Base-by-base conservation (phyloP, 2,888 invertebrate genomes). In the Tetragonula carbonaria region DNA sequence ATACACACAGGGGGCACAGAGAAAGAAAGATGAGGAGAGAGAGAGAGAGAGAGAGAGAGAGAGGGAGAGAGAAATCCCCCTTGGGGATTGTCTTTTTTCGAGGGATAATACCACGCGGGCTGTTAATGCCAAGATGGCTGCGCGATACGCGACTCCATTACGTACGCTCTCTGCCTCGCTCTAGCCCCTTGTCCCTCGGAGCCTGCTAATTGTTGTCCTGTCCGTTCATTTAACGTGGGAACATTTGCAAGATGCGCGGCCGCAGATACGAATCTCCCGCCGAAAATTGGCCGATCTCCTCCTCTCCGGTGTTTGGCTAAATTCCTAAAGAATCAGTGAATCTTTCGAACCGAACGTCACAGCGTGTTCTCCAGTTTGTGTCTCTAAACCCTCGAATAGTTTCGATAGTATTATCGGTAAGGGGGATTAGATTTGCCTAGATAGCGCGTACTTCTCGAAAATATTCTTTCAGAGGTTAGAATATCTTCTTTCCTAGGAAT, bases 61-160 rank as follows among this genome's bases (percentile, higher is more conserved):
- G 45, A 45, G 45, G 5, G 38, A 38, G 38, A 38, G 66, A 74
- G 66, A 82, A 85, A 45, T 45, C 45, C 45, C 78, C 70, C 83
- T 55, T 38, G 68, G 74, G 83, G 86, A 86, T 85, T 87, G 87
- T 82, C 84, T 86, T 86, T 87, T 88, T 80, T 67, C 86, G 63
- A 84, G 79, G 90, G 88, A 90, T 92, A 90, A 91, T 91, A 82
- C 88, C 80, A 74, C 84, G 87, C 88, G 85, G 90, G 79, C 87
- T 85, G 90, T 87, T 91, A 91, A 88, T 90, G 86, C 89, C 88
- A 85, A 91, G 90, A 91, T 89, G 87, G 86, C 86, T 76, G 80
- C 77, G 78, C 80, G 90, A 91, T 91, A 91, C 85, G 82, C 82
- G 81, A 74, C 86, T 86, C 87, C 89, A 89, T 88, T 87, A 84